Conservation (phyloP, 2,113 vertebrate species). For the Malurus elegans region DNA sequence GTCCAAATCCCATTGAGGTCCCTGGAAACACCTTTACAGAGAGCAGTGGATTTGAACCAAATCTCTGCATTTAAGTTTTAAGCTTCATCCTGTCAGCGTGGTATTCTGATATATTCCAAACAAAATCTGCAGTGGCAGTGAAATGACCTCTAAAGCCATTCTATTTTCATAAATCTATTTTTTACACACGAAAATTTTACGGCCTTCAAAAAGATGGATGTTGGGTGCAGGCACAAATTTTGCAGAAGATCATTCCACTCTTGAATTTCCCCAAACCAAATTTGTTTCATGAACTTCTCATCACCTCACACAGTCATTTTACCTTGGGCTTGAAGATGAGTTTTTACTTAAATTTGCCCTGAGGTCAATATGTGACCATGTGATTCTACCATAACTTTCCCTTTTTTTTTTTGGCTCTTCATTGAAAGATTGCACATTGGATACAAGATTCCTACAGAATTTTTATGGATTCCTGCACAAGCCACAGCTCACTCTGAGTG, state of each 20-base stretch:
- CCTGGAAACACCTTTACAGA: not conserved
- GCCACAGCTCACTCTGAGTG: not conserved
- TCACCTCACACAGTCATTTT: not conserved
- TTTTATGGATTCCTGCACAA: not conserved
- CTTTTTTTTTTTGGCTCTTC: not conserved
- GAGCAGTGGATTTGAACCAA: not conserved
- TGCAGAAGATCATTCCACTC: not conserved
- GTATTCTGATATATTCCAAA: not conserved
- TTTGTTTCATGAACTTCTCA: not conserved
- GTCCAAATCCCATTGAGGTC: not conserved
- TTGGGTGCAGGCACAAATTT: not conserved
- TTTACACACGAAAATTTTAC: not conserved
- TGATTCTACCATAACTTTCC: not conserved
- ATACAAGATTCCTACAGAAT: not conserved
- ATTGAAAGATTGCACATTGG: not conserved
- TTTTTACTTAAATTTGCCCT: not conserved
- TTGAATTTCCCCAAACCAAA: not conserved
- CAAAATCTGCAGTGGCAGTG: not conserved
- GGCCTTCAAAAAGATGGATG: not conserved
- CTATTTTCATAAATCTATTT: not conserved
- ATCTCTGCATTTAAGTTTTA: not conserved
- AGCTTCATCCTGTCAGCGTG: not conserved
- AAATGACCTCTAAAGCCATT: not conserved
- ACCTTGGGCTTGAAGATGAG: not conserved
- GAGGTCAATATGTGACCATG: not conserved